These are phyloP conservation scores for Hoplostethus atlanticus DNA, from an alignment of 2,797 vertebrate species.

Conservation along the genomic window DNA sequence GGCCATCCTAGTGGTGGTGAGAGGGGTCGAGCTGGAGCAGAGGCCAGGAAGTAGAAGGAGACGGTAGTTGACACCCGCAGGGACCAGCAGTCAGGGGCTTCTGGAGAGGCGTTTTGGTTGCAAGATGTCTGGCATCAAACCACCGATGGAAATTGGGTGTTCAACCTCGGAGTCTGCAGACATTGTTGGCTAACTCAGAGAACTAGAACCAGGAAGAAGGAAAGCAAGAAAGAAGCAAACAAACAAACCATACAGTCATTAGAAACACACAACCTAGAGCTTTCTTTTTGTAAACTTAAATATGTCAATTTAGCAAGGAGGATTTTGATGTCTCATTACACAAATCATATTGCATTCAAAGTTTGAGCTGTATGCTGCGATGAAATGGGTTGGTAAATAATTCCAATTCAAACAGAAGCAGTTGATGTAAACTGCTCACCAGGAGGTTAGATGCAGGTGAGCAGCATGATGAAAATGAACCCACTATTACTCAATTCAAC, in stretches of 20 bases:
- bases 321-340: no score
- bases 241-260: background rate
- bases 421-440: no score
- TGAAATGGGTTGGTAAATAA: no score
- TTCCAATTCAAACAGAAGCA: no score
- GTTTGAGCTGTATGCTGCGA: no score
- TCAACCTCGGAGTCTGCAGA: slow-evolving; percentile 28
- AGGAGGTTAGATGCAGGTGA: no score
- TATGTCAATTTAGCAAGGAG: no score
- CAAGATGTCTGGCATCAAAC: slow-evolving; percentile 34
- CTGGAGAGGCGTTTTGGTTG: slow-evolving; percentile 28
- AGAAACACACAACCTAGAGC: background rate
- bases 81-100: slow-evolving; percentile 28
- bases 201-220: background rate
- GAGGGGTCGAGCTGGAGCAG: slow-evolving; percentile 25
- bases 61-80: background rate
- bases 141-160: slow-evolving; percentile 3
- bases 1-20: slow-evolving; percentile 32
- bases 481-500: no score
- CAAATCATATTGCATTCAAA: no score
- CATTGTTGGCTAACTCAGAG: slow-evolving; percentile 47
- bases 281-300: background rate
- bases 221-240: slow-evolving; percentile 7
- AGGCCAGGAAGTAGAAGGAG: slow-evolving; percentile 35
- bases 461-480: no score